Evolutionary conservation across 2,888 invertebrate species (phyloP), one percentile per base, ranked within the genome.

Genomic region (Drosophila suboccidentalis): DNA sequence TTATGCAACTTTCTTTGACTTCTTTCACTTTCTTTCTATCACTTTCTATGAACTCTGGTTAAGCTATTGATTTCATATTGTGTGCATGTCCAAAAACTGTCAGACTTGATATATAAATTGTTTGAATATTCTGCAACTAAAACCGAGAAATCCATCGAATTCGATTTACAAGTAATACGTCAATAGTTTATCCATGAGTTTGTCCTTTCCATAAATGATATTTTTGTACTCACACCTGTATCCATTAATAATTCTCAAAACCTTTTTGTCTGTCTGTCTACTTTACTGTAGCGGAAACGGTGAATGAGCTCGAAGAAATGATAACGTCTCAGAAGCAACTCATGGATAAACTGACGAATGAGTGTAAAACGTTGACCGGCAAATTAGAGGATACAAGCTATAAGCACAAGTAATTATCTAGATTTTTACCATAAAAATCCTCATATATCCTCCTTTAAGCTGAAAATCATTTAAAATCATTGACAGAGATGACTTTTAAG

Each of bases 311-410:
- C 94, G 97, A 97, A 95, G 95, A 95, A 93, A 96, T 97, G 96
- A 95, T 97, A 94, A 96, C 96, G 94, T 96, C 96, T 94, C 97
- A 97, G 95, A 97, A 96, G 95, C 96, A 96, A 95, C 96, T 97
- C 95, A 96, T 97, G 96, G 97, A 97, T 94, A 97, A 96, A 95
- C 95, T 97, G 94, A 96, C 97, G 92, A 95, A 94, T 92, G 97
- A 97, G 94, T 97, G 97, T 95, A 97, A 96, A 94, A 95, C 95
- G 94, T 95, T 97, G 94, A 97, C 97, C 93, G 95, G 96, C 94
- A 97, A 96, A 95, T 95, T 97, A 94, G 97, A 97, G 95, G 97
- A 97, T 93, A 95, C 96, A 93, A 96, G 95, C 93, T 94, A 95
- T 94, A 96, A 96, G 94, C 97, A 97, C 96, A 97, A 97, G 97